Conservation (phyloP, 2,888 invertebrate genomes). For the Flexamia atlantica region DNA sequence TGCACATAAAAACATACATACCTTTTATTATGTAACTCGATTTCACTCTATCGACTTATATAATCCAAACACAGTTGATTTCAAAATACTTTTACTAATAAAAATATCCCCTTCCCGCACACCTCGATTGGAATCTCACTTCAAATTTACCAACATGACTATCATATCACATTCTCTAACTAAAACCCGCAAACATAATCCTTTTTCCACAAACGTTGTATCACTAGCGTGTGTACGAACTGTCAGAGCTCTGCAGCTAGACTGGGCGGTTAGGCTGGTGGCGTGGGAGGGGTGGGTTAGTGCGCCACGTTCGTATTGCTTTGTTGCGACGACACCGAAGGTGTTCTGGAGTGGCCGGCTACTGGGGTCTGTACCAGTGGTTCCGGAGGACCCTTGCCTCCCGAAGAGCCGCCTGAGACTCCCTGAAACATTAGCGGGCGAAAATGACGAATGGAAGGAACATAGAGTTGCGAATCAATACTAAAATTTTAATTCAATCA, state of each 20-base stretch:
- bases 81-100: too few relatives aligned
- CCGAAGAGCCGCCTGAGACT: conserved; percentile 72
- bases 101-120: too few relatives aligned
- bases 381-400: conserved; percentile 79
- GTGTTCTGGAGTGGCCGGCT: conserved; percentile 80
- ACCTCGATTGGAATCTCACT: too few relatives aligned
- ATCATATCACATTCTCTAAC: not conserved
- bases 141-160: not conserved
- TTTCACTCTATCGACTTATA: too few relatives aligned
- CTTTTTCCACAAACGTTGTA: not conserved
- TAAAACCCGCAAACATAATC: conserved; percentile 11
- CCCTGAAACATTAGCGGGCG: not conserved
- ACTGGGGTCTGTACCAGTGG: conserved; percentile 85
- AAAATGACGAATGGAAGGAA: too few relatives aligned
- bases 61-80: too few relatives aligned
- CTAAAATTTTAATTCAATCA: too few relatives aligned
- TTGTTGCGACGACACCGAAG: conserved; percentile 72
- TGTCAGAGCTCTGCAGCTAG: conserved; percentile 9
- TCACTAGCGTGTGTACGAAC: too few relatives aligned
- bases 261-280: conserved; percentile 4
- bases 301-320: conserved; percentile 50
- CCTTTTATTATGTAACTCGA: too few relatives aligned
- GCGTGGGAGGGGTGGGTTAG: conserved; percentile 9
- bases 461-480: too few relatives aligned
- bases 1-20: too few relatives aligned